Percentiles rank a stretch among this genome's conserved stretches.
Conservation (phyloP, 1,140 invertebrate genomes). For the Propsilocerus akamusi region DNA sequence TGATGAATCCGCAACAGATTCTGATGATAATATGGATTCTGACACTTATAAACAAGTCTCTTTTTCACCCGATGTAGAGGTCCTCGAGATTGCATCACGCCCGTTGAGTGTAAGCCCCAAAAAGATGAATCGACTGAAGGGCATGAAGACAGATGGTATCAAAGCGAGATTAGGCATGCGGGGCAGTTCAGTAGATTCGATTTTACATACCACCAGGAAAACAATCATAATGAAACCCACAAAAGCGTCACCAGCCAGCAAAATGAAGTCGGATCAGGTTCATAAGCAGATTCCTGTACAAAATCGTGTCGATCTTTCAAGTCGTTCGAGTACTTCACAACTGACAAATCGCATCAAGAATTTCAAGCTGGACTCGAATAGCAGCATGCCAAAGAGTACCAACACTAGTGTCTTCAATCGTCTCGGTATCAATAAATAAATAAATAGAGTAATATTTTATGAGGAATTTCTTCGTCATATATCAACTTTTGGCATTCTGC, state of each 20-base stretch:
- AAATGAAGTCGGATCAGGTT: constrained; percentile 19
- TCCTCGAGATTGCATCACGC: constrained; percentile 18
- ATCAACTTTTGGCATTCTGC: too few species aligned
- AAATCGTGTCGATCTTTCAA: constrained; percentile 4
- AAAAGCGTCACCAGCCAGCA: constrained; percentile 13
- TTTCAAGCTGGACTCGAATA: constrained; percentile 7
- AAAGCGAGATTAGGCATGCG: constrained; percentile 15
- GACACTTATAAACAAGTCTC: constrained; percentile 20
- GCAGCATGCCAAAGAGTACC: neutral
- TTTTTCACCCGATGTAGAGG: constrained; percentile 21
- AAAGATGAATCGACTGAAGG: neutral
- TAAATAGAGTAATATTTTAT: too few species aligned
- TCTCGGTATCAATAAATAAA: constrained; percentile 18
- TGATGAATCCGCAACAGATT: constrained; percentile 7
- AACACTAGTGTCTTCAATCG: constrained; percentile 18
- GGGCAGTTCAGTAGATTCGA: neutral
- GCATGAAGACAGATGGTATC: constrained; percentile 11
- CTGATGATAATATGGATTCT: constrained; percentile 13
- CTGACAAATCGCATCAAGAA: neutral
- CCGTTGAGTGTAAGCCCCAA: constrained; percentile 14
- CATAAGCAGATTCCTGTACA: constrained; percentile 13
- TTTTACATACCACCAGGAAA: constrained; percentile 16
- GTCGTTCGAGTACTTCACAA: neutral
- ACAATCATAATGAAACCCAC: constrained; percentile 19
- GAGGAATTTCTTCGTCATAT: too few species aligned